Base-by-base conservation (phyloP, 2,888 invertebrate genomes). In the Conops quadrifasciatus region DNA sequence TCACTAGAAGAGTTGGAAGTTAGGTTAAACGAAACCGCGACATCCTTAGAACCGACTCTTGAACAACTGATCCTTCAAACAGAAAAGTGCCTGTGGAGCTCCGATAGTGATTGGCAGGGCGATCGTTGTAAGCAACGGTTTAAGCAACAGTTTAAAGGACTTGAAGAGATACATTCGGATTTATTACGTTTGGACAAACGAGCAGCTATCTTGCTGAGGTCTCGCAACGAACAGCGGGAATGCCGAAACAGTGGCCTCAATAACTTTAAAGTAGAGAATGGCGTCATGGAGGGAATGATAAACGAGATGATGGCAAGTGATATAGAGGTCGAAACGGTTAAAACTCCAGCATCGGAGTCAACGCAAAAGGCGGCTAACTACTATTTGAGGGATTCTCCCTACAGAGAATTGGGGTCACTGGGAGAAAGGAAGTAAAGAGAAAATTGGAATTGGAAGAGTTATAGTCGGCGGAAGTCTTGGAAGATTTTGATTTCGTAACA, bases 191-290 rank as follows among this genome's bases (percentile, higher is more conserved):
- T 71, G 24, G 16, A 1, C 7, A 24, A 19, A 26, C 24, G 47
- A 19, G 67, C 60, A 13, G 67, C 11, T 2, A 13, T 28, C 15
- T 45, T 71, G 15, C 11, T 67, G 53, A 19, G 2, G 15, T 30
- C 45, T 13, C 26, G 64, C 26, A 53, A 53, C 19, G 26, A 36
- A 7, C 30, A 51, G 36, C 67, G 71, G 36, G 16, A 21, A 16
- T 71, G 71, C 53, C 60, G 62, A 9, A 26, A 19, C 1, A n/a
- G 51, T 19, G 67, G 66, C 1, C 15, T 58, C 45, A 59, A 13
- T 28, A 60, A 70, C n/a, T 70, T 65, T 24, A 26, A 65, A 16
- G 3, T 49, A 15, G 70, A 66, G 36, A 58, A 28, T 15, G 26
- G n/a, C 9, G 45, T 2, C 3, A 28, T 58, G 5, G 60, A 62